Conservation (phyloP, 1,140 invertebrate species). For the Drosophila rufa region DNA sequence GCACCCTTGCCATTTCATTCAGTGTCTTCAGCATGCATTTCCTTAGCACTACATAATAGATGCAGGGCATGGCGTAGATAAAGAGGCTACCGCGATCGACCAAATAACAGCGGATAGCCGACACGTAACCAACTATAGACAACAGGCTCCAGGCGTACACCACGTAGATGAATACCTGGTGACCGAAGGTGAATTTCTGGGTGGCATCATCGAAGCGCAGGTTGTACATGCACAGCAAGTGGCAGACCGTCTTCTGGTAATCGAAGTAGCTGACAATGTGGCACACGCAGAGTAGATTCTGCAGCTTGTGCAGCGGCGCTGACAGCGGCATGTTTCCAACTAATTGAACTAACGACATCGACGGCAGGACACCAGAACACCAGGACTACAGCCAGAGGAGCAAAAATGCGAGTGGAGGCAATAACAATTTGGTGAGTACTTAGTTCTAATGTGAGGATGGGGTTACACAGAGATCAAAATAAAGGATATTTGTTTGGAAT, state of each 20-base stretch:
- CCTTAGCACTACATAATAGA: conserved; percentile 6
- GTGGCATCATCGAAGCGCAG: conserved; percentile 27
- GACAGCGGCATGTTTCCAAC: conserved; percentile 40
- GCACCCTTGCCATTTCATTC: conserved; percentile 30
- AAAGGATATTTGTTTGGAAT: not conserved
- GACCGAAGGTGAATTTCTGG: conserved; percentile 21
- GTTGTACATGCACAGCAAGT: conserved; percentile 23
- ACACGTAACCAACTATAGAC: rapidly evolving
- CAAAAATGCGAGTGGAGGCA: conserved; percentile 11
- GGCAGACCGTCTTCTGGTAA: conserved; percentile 34
- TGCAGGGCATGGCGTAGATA: not conserved
- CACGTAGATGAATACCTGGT: conserved; percentile 23
- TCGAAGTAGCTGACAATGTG: conserved; percentile 46
- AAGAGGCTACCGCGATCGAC: conserved; percentile 7
- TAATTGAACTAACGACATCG: conserved; percentile 29
- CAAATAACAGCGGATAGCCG: rapidly evolving
- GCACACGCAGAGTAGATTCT: conserved; percentile 47
- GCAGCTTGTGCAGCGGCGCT: conserved; percentile 30
- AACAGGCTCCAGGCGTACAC: not conserved
- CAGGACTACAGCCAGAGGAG: not conserved
- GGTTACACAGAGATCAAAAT: conserved; percentile 11
- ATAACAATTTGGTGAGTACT: conserved; percentile 68
- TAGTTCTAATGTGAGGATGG: conserved; percentile 60
- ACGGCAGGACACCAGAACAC: not conserved
- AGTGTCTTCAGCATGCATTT: conserved; percentile 15